Evolutionary conservation across 2,888 invertebrate species (phyloP).

Genomic region (Rhamnusium bicolor): DNA sequence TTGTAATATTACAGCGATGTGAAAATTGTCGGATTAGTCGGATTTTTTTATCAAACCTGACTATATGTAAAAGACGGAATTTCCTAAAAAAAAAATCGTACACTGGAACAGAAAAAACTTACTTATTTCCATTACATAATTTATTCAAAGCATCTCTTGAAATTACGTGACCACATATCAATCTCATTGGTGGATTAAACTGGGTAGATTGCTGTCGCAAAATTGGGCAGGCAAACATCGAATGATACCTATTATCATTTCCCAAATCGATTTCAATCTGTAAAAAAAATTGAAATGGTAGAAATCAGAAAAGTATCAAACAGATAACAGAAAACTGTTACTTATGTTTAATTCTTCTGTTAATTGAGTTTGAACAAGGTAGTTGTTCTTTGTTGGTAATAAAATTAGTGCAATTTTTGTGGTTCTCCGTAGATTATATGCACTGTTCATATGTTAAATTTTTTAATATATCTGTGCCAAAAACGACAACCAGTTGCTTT

Average conservation of each 20-base stretch:
- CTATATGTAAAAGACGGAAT: too few relatives aligned
- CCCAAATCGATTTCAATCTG: constrained; percentile 97
- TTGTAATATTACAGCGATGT: too few relatives aligned
- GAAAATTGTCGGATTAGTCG: too few relatives aligned
- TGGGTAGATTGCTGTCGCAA: constrained; percentile 96
- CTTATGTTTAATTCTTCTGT: not conserved
- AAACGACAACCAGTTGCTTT: too few relatives aligned
- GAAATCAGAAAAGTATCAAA: not conserved
- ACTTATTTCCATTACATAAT: constrained; percentile 94
- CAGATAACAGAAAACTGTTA: not conserved
- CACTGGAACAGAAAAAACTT: too few relatives aligned
- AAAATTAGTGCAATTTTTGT: too few relatives aligned
- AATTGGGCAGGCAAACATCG: constrained; percentile 99
- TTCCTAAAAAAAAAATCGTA: too few relatives aligned
- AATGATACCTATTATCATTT: constrained; percentile 93
- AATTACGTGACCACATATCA: constrained; percentile 98
- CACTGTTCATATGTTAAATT: too few relatives aligned
- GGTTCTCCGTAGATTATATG: too few relatives aligned
- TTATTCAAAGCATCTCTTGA: constrained; percentile 97
- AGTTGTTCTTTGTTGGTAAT: not conserved
- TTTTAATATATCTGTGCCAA: too few relatives aligned
- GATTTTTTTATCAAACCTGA: too few relatives aligned
- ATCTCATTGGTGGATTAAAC: constrained; percentile 96
- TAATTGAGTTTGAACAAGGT: not conserved
- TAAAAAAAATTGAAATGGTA: constrained; percentile 40